Evolutionary conservation across 2,797 vertebrate species (phyloP).

Genomic region (Prunella strophiata): DNA sequence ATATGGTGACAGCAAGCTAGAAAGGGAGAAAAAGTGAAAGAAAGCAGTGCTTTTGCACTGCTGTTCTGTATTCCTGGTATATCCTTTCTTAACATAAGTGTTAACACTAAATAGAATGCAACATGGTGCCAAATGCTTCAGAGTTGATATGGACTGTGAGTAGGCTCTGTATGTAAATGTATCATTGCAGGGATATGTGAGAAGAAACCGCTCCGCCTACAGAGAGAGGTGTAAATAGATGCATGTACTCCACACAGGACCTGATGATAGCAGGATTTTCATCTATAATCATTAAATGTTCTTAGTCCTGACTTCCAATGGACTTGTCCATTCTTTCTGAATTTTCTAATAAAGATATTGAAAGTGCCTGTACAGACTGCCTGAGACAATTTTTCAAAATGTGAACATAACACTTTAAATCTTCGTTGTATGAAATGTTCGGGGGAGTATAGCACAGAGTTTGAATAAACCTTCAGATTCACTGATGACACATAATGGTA

Average conservation of each 20-base stretch:
- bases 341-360: background rate
- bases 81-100: slow-evolving; percentile 39
- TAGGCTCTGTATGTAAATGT: slow-evolving; percentile 63
- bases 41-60: slow-evolving; percentile 1
- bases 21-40: background rate
- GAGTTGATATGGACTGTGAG: slow-evolving; percentile 49
- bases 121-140: slow-evolving; percentile 48
- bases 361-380: background rate
- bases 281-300: background rate
- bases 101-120: slow-evolving; percentile 49
- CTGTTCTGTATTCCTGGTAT: slow-evolving; percentile 36
- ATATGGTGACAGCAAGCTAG: background rate
- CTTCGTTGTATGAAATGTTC: background rate
- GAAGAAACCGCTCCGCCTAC: slow-evolving; percentile 55
- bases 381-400: background rate
- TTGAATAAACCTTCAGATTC: slow-evolving; percentile 35
- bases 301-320: background rate
- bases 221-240: slow-evolving; percentile 44
- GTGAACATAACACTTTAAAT: background rate
- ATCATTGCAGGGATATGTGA: slow-evolving; percentile 54
- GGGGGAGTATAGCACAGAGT: background rate
- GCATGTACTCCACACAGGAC: background rate
- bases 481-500: slow-evolving; percentile 45
- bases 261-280: background rate
- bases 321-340: background rate